Evolutionary conservation across 2,888 invertebrate genomes (phyloP).

Genomic region (Neoitamus cyanurus): DNA sequence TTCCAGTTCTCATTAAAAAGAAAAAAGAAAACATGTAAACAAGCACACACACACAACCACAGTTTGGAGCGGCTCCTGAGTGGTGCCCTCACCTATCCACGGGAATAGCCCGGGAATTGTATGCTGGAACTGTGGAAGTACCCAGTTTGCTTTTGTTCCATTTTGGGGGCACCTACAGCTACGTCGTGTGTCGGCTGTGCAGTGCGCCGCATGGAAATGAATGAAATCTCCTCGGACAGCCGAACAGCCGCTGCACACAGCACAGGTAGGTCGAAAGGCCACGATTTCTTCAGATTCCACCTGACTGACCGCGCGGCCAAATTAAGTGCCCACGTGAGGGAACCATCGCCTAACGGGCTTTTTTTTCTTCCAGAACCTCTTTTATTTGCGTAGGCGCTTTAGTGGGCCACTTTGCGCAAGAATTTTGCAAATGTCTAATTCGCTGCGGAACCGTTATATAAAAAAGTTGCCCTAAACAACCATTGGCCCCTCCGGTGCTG

Average conservation of each 20-base stretch:
- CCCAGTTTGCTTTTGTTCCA: not conserved
- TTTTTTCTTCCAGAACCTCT: not conserved
- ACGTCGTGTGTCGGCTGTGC: not conserved
- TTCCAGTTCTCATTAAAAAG: not conserved
- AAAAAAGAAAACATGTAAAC: not conserved
- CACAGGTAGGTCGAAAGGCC: not conserved
- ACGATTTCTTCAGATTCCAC: not conserved
- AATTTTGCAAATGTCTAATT: conserved; percentile 23
- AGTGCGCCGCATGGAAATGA: not conserved
- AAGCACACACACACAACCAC: not conserved
- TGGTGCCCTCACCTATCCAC: not conserved
- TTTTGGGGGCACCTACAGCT: not conserved
- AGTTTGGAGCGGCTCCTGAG: not conserved
- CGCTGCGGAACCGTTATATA: not conserved
- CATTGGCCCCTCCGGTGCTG: not conserved
- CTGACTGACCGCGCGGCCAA: conserved; percentile 44
- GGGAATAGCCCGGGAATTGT: not conserved
- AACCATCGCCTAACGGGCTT: not conserved
- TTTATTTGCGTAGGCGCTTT: not conserved
- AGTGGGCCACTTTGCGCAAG: not conserved
- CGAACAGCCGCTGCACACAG: no score
- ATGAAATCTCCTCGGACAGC: not conserved
- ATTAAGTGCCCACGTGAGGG: conserved; percentile 28
- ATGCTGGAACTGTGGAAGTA: not conserved
- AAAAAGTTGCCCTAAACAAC: not conserved